Base-by-base conservation (phyloP, 2,888 invertebrate genomes). In the Drosophila diplacantha region DNA sequence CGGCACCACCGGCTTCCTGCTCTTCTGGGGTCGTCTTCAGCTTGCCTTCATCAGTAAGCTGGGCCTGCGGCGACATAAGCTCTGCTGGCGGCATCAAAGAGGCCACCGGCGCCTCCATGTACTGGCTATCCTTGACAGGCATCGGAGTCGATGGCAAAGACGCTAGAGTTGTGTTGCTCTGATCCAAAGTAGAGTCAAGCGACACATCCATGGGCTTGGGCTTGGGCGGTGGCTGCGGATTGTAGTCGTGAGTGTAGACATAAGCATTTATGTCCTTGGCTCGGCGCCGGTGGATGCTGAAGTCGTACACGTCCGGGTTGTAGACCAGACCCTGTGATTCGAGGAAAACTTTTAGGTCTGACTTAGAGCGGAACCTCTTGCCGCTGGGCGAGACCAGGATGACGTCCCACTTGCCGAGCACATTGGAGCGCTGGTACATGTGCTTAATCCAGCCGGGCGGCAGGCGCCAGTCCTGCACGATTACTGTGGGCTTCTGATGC, bases 371-470 rank as follows among this genome's bases (percentile, higher is more conserved):
- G 69, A 92, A 92, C 68, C 90, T 91, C 70, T 91, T 90, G n/a
- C 91, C 91, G 44, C 90, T 90, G 1, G 92, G 91, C 70, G 92
- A 91, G 0, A 94, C 90, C 57, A 95, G 90, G 43, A 95, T 91
- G 3, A 94, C 93, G 82, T 95, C 94, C 95, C 95, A 95, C 85
- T 95, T 95, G 8, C 94, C 94, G 0, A 88, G 81, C 12, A 93
- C 93, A 22, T 93, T 93, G 41, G 91, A 90, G 31, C 94, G 90
- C 70, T 93, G 92, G 24, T 93, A 92, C 88, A 95, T 92, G 85
- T 94, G 94, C 85, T 95, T 95, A 0, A 91, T 90, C 95, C 95
- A 95, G 3, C 93, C 93, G 2, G 90, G 86, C 0, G 95, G 95
- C 67, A 95, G 86, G 51, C 93, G 90, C 81, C 92, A 92, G 86